phyloP scores from a whole-genome alignment of 2,888 invertebrate genomes.

The Malachius bipustulatus region DNA sequence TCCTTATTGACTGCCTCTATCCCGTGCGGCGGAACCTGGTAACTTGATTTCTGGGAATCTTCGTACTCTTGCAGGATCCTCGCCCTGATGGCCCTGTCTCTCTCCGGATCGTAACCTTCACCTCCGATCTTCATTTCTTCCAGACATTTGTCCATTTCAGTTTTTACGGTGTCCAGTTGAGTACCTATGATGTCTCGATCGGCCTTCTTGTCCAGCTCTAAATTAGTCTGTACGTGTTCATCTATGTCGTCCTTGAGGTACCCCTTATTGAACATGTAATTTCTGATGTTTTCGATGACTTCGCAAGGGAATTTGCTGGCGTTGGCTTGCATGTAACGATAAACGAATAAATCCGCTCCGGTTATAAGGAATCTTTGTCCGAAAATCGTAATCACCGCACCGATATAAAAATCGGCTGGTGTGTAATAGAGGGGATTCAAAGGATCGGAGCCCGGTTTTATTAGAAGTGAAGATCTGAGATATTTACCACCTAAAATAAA shows the following conservation, averaged over 20 bases:
- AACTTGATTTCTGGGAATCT: conserved; percentile 26
- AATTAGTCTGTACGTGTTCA: conserved; percentile 29
- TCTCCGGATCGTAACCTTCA: conserved; percentile 20
- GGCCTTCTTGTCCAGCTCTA: conserved; percentile 28
- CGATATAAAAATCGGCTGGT: conserved; percentile 68
- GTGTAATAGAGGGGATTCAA: conserved; percentile 65
- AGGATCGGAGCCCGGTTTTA: conserved; percentile 55
- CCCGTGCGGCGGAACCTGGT: conserved; percentile 29
- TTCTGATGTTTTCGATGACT: conserved; percentile 53
- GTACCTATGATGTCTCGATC: conserved; percentile 23
- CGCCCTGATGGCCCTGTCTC: conserved; percentile 22
- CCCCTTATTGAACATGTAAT: conserved; percentile 55
- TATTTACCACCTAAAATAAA: conserved; percentile 56
- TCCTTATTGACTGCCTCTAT: conserved; percentile 29
- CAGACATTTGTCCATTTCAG: conserved; percentile 32
- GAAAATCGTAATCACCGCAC: conserved; percentile 58
- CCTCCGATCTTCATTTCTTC: conserved; percentile 22
- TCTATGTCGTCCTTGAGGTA: conserved; percentile 48
- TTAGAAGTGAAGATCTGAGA: conserved; percentile 51
- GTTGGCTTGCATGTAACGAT: conserved; percentile 62
- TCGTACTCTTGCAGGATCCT: conserved; percentile 30
- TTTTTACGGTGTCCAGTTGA: conserved; percentile 22
- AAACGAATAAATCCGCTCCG: conserved; percentile 48
- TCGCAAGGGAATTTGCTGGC: conserved; percentile 57
- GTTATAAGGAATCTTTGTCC: conserved; percentile 65